Conservation (phyloP, 2,888 invertebrate genomes). For the Ellobium chinense region DNA sequence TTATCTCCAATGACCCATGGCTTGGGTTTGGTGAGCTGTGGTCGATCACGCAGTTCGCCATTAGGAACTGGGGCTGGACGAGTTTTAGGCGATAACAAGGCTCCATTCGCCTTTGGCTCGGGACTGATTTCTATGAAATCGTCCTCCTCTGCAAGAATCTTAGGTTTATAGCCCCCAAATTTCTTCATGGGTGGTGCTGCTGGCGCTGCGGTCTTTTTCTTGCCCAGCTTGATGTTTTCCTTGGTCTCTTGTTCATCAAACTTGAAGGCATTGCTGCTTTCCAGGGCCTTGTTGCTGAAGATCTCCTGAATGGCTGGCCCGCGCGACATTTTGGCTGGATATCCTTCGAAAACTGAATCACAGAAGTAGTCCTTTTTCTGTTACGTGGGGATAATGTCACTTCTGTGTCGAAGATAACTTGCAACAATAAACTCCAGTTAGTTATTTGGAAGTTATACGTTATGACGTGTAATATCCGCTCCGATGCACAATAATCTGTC, state of each 20-base stretch:
- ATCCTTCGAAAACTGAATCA: too few species aligned
- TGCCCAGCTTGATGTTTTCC: constrained; percentile 32
- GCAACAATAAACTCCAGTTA: too few species aligned
- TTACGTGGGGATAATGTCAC: too few species aligned
- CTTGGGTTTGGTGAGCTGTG: constrained; percentile 15
- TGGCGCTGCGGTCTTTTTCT: constrained; percentile 27
- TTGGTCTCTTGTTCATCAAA: constrained; percentile 45
- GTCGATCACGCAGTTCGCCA: background rate
- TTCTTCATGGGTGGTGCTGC: constrained; percentile 39
- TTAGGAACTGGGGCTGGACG: background rate
- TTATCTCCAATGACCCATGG: constrained; percentile 53
- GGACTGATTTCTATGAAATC: constrained; percentile 20
- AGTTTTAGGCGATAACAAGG: background rate
- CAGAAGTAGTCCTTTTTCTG: too few species aligned
- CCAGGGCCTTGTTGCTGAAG: constrained; percentile 22
- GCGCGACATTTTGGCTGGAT: constrained; percentile 6
- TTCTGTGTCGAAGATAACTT: too few species aligned
- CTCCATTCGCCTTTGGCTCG: background rate
- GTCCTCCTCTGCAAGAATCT: constrained; percentile 33
- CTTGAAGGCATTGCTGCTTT: constrained; percentile 22
- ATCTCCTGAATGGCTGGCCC: constrained; percentile 37
- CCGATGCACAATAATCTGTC: too few species aligned
- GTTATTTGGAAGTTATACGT: too few species aligned
- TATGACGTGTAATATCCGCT: too few species aligned
- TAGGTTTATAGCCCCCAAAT: constrained; percentile 51